phyloP scores from a whole-genome alignment of 1,140 invertebrate species.

The Neocloeon triangulifer region DNA sequence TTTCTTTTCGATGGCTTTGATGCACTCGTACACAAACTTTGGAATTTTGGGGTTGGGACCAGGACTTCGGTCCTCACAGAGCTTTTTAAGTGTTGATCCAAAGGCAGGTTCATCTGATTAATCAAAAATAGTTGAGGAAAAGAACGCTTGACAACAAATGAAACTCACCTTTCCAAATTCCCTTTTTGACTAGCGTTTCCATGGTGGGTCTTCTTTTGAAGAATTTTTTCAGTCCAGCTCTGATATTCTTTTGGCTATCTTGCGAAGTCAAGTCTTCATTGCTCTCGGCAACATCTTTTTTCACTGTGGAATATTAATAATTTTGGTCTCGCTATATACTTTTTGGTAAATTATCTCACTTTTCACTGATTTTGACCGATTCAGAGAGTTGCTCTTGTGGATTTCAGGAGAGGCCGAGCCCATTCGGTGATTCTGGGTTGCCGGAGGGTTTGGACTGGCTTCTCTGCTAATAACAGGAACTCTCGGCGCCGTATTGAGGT shows the following conservation, averaged over 20 bases:
- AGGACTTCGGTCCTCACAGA: slow-evolving; percentile 40
- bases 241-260: slow-evolving; percentile 33
- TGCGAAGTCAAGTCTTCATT: slow-evolving; percentile 31
- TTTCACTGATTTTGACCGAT: slow-evolving; percentile 15
- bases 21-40: slow-evolving; percentile 52
- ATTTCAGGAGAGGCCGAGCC: slow-evolving; percentile 5
- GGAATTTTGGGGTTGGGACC: no score
- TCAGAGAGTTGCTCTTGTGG: slow-evolving; percentile 11
- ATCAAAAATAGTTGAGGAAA: not conserved
- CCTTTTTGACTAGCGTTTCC: slow-evolving; percentile 52
- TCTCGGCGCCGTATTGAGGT: no score
- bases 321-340: no score
- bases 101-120: slow-evolving; percentile 57
- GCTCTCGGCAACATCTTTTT: slow-evolving; percentile 17
- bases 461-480: no score
- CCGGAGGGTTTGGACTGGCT: no score
- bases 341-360: slow-evolving; percentile 9
- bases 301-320: no score
- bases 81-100: slow-evolving; percentile 43
- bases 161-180: slow-evolving; percentile 53
- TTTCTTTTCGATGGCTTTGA: slow-evolving; percentile 50
- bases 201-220: slow-evolving; percentile 49
- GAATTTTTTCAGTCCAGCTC: slow-evolving; percentile 42
- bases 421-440: no score
- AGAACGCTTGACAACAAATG: no score